phyloP scores from a whole-genome alignment of 2,797 vertebrate species.

The Antrozous pallidus region DNA sequence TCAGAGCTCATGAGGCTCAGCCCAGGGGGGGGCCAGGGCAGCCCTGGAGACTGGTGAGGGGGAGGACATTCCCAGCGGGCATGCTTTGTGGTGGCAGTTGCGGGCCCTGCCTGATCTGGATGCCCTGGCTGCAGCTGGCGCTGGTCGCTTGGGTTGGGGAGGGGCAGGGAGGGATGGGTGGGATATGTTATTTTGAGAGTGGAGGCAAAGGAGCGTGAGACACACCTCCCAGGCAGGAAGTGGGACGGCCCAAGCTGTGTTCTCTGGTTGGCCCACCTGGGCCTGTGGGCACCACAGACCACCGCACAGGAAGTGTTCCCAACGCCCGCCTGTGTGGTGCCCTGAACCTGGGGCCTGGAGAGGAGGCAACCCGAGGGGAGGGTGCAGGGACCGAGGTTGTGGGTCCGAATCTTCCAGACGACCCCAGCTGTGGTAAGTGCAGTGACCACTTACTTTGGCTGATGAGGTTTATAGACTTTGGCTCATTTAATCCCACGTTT shows the following conservation, averaged over 20 bases:
- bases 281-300: background rate
- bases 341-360: background rate
- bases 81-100: background rate
- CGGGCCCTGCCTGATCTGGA: background rate
- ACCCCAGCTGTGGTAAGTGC: background rate
- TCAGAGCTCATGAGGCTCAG: background rate
- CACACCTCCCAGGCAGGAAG: conserved; percentile 58
- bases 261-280: conserved; percentile 70
- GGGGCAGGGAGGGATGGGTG: background rate
- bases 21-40: background rate
- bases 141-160: background rate
- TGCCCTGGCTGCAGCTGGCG: conserved; percentile 37
- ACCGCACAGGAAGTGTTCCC: conserved; percentile 65
- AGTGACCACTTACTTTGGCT: background rate
- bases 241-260: conserved; percentile 13
- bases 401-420: background rate
- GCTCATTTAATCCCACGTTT: background rate
- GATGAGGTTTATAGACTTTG: background rate
- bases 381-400: accelerated
- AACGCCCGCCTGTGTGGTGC: background rate
- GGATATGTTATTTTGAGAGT: conserved; percentile 37
- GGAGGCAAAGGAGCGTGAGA: background rate
- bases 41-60: background rate
- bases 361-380: background rate
- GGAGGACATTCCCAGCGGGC: background rate